Evolutionary conservation across 2,888 invertebrate genomes (phyloP).

Genomic region (Allacma fusca): DNA sequence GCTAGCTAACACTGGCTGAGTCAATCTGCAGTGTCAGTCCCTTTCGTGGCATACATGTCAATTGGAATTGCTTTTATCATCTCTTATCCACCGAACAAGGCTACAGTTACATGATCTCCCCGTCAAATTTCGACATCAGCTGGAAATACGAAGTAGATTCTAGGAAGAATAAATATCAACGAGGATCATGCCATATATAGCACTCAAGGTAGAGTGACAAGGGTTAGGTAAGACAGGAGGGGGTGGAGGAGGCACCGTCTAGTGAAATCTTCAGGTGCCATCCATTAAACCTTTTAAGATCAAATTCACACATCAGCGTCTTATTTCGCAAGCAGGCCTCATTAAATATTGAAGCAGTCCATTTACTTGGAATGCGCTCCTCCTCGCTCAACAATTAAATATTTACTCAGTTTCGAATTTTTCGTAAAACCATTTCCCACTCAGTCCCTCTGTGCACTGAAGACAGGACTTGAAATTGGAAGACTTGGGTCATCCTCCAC

Average conservation of each 20-base stretch:
- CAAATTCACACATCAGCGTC: constrained; percentile 29
- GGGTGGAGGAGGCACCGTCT: not conserved
- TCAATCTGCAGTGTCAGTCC: not conserved
- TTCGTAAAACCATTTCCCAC: constrained; percentile 21
- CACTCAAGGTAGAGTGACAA: not conserved
- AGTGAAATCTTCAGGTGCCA: constrained; percentile 33
- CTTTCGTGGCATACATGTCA: not conserved
- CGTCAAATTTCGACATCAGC: not conserved
- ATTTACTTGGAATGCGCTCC: constrained; percentile 25
- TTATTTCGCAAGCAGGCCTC: constrained; percentile 2
- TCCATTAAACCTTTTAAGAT: constrained; percentile 29
- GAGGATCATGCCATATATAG: too few species aligned
- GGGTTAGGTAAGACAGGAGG: not conserved
- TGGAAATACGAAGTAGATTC: not conserved
- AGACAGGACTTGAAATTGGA: too few species aligned
- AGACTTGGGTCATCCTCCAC: not conserved
- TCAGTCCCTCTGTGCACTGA: too few species aligned
- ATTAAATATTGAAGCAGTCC: constrained; percentile 34
- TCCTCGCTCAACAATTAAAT: constrained; percentile 32
- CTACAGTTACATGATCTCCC: not conserved
- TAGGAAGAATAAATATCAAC: too few species aligned
- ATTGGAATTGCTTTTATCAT: constrained; percentile 35
- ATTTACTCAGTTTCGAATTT: constrained; percentile 36
- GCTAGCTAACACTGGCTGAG: not conserved
- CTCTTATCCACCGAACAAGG: not conserved